These are phyloP conservation scores for Pogoniulus pusillus DNA, from an alignment of 2,797 vertebrate genomes.

Conservation along the genomic window DNA sequence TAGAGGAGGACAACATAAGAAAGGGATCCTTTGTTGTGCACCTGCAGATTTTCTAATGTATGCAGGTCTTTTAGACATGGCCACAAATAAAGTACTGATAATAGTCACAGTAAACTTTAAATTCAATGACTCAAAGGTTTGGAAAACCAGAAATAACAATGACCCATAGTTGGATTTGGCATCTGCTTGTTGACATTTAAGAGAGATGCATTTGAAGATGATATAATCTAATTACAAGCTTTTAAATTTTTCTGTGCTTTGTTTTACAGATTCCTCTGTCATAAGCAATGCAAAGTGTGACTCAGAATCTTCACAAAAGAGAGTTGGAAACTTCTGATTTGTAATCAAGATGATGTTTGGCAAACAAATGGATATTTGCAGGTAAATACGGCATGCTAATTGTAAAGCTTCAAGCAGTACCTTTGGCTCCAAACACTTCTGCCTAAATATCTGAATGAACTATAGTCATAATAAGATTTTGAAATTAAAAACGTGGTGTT, in stretches of 20 bases:
- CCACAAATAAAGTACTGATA: neutral
- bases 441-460: neutral
- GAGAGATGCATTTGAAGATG: neutral
- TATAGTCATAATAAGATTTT: neutral
- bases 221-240: neutral
- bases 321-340: neutral
- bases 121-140: neutral
- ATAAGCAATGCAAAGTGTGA: neutral
- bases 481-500: neutral
- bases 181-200: neutral
- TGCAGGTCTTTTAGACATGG: neutral
- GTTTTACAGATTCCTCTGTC: neutral
- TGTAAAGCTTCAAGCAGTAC: neutral
- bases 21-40: neutral
- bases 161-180: neutral
- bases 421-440: neutral
- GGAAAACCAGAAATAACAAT: neutral
- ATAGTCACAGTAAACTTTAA: neutral
- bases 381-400: neutral
- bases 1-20: neutral
- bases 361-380: slow-evolving; percentile 20
- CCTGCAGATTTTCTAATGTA: neutral
- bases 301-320: neutral
- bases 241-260: neutral
- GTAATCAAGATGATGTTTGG: neutral